Conservation (phyloP, 1,140 invertebrate genomes). For the Whitmania pigra region DNA sequence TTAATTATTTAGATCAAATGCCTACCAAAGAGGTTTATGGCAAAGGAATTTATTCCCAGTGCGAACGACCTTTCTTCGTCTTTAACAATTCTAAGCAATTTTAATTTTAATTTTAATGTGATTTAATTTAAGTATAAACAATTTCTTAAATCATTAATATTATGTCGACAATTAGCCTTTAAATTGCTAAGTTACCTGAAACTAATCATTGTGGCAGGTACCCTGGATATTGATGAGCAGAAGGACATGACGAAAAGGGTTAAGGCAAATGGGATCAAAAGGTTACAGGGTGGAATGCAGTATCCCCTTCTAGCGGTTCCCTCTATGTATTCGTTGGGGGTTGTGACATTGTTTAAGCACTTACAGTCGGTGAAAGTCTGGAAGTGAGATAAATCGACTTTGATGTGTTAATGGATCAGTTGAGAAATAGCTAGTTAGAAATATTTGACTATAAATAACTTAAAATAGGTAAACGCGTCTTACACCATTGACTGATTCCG, state of each 20-base stretch:
- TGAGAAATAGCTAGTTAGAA: not conserved
- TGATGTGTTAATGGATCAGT: not conserved
- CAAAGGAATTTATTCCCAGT: conserved; percentile 17
- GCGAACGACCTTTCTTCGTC: conserved; percentile 21
- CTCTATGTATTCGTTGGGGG: not conserved
- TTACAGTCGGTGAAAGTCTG: conserved; percentile 17
- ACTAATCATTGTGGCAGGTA: conserved; percentile 13
- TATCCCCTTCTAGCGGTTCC: conserved; percentile 11
- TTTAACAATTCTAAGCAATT: conserved; percentile 14
- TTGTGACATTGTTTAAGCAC: conserved; percentile 9
- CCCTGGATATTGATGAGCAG: conserved; percentile 7
- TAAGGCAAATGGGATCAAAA: conserved; percentile 9
- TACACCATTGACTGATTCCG: conserved; percentile 11
- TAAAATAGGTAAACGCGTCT: not conserved
- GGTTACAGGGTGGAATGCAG: conserved; percentile 8
- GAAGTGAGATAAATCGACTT: not conserved
- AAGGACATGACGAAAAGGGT: conserved; percentile 12
- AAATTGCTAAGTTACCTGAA: conserved; percentile 14
- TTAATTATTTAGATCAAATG: no score
- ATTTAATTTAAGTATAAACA: not conserved
- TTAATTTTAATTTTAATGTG: no score
- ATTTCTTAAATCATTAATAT: not conserved
- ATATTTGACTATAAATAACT: no score
- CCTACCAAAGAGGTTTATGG: conserved; percentile 19
- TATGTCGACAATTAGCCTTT: not conserved